Conservation (phyloP, 2,797 vertebrate genomes). For the Scarus forsteni region DNA sequence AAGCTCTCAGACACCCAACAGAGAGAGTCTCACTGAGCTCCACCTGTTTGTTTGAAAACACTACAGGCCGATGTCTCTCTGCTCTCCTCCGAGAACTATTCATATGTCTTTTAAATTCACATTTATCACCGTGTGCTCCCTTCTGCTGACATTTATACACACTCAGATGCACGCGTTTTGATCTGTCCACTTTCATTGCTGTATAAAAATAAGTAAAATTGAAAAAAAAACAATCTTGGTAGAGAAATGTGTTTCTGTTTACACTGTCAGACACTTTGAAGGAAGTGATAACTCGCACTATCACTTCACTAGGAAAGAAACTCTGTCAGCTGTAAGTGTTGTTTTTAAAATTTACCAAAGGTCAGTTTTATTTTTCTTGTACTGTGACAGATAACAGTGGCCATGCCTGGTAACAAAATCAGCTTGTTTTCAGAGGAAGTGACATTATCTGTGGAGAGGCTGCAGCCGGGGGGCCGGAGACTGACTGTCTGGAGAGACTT, state of each 20-base stretch:
- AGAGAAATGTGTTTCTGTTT: constrained; percentile 40
- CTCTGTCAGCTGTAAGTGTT: constrained; percentile 25
- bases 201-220: constrained; percentile 12
- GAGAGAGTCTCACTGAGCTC: constrained; percentile 54
- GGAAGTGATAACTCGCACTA: constrained; percentile 35
- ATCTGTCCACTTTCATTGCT: neutral
- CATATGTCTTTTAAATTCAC: constrained; percentile 11
- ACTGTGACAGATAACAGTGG: constrained; percentile 52
- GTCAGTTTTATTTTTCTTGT: constrained; percentile 16
- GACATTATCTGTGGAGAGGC: constrained; percentile 62
- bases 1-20: constrained; percentile 43
- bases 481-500: constrained; percentile 54
- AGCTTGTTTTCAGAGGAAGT: constrained; percentile 66
- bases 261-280: constrained; percentile 23
- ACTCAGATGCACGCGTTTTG: constrained; percentile 7
- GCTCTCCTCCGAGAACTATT: constrained; percentile 5
- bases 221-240: constrained; percentile 33
- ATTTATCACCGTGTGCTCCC: constrained; percentile 15
- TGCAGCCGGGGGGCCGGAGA: constrained; percentile 41
- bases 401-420: constrained; percentile 51
- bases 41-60: constrained; percentile 51
- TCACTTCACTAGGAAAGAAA: constrained; percentile 35
- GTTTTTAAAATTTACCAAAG: constrained; percentile 32
- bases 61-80: constrained; percentile 14
- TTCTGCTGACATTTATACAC: constrained; percentile 1